Evolutionary conservation across 37 sponge, comb jelly and placozoan genomes (phyloP), one percentile per base, ranked within the genome.

Genomic region (Hexactinellida sp.): DNA sequence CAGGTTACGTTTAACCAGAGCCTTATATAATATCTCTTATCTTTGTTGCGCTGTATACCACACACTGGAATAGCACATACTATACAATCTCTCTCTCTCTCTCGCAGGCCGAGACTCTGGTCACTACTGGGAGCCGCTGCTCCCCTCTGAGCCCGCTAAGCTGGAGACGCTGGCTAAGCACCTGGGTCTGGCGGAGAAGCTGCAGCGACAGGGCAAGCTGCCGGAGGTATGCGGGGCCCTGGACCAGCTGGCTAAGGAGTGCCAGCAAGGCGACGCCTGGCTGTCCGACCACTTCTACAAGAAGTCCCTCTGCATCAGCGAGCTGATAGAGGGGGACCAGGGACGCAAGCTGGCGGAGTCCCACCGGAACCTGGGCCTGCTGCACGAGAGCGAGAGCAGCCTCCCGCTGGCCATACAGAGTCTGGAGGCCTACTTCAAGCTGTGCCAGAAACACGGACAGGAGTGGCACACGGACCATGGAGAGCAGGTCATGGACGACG

Each of bases 81-180:
- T n/a, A n/a, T n/a, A n/a, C n/a, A n/a, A n/a, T n/a, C n/a, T n/a
- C n/a, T n/a, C n/a, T n/a, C n/a, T n/a, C n/a, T n/a, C n/a, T n/a
- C n/a, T 63, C 3, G 3, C 3, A 63, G 76, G 76, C 19, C 3
- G 34, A 63, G 76, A 63, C 34, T 63, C 76, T n/a, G 76, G 76
- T 25, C 76, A 63, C 76, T 63, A 63, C 76, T 63, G 13, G 19
- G 76, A 63, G 19, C 76, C 76, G 3, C 30, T 63, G 76, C 34
- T 63, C 25, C 76, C 76, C 25, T 7, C 21, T 63, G 76, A 63
- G 76, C 76, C 76, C 76, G 34, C 1, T 23, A 63, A 63, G 34
- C 76, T 63, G 34, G 76, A 63, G 76, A 63, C 76, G 34, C 76
- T 63, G 34, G 76, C 76, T n/a, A 63, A 63, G 34, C 76, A 63